A percentile compares a stretch with the other conserved stretches of the same genome.
Evolutionary conservation across 2,113 vertebrate species (phyloP).

Genomic region (Myanophis thanlyinensis): DNA sequence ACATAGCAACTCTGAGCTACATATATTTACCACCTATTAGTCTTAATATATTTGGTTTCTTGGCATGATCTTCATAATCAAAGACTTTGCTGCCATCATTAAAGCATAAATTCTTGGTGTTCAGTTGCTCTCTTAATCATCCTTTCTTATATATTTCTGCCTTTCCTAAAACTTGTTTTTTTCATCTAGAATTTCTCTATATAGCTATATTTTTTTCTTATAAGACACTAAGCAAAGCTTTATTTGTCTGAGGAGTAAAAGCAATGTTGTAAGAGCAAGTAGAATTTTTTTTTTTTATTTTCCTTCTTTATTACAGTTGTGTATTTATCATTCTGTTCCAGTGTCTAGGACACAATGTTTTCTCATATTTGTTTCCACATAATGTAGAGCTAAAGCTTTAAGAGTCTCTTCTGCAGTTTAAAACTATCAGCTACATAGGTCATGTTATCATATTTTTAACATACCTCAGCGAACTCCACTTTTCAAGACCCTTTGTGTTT

Average conservation of each 20-base stretch:
- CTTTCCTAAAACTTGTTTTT: neutral
- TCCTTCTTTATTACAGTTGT: neutral
- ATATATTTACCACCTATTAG: neutral
- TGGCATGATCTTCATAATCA: neutral
- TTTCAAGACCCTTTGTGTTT: neutral
- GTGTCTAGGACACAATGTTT: neutral
- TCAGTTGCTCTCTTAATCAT: neutral
- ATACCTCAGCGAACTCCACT: neutral
- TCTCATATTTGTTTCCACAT: neutral
- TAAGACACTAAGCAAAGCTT: neutral
- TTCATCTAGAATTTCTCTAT: neutral
- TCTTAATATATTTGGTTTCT: neutral
- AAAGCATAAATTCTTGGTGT: neutral
- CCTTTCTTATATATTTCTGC: neutral
- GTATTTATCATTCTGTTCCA: neutral
- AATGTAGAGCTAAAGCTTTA: neutral
- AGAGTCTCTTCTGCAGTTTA: neutral
- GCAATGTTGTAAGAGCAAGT: neutral
- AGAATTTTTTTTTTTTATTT: neutral
- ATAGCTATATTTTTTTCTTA: neutral
- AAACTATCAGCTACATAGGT: neutral
- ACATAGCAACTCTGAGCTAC: neutral
- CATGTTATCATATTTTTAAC: neutral
- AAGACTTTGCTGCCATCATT: neutral
- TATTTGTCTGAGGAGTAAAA: neutral